Evolutionary conservation across 2,888 invertebrate species (phyloP), one percentile per base, ranked within the genome.

Genomic region (Dysmachus trigonus): DNA sequence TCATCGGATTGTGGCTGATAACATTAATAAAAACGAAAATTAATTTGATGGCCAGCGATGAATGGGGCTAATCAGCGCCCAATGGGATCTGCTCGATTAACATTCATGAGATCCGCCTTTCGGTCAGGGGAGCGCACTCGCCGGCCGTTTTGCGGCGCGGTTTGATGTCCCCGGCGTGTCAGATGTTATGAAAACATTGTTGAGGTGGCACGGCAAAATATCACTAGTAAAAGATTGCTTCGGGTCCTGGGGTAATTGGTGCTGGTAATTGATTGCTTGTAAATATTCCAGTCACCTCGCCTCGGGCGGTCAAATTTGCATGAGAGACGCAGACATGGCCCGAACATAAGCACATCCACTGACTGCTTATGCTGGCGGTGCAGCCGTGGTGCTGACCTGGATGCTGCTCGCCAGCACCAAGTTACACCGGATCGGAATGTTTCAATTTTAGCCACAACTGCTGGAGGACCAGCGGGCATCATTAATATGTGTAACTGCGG

Each of bases 21-120:
- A 79, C 79, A 79, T 79, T 79, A 79, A 79, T 79, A 79, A 79
- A 79, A 79, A 13, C 30, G 79, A 79, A 79, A 79, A 79, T 79
- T 41, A 79, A 79, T 79, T 79, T 51, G 79, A 79, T 79, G 51
- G 79, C 79, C 38, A 38, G 7, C 79, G 47, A 15, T 79, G 79
- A 79, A 79, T 79, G 79, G 47, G 31, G 35, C 79, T 79, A 79
- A 79, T 79, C 79, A 79, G 79, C 30, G 22, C 22, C 79, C 79
- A 79, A 62, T 51, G 31, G 47, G 79, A 76, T 38, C 35, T 47
- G 51, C 33, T 30, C 30, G 31, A 41, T 79, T 79, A 79, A 79
- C 47, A 79, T 79, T 79, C 79, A 79, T 79, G 47, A 79, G 47
- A 15, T 79, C 79, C 73, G 47, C 30, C 38, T 79, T 79, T 79